Evolutionary conservation across 1,140 invertebrate genomes (phyloP), one percentile per base, ranked within the genome.

Genomic region (Brachystomella parvula): DNA sequence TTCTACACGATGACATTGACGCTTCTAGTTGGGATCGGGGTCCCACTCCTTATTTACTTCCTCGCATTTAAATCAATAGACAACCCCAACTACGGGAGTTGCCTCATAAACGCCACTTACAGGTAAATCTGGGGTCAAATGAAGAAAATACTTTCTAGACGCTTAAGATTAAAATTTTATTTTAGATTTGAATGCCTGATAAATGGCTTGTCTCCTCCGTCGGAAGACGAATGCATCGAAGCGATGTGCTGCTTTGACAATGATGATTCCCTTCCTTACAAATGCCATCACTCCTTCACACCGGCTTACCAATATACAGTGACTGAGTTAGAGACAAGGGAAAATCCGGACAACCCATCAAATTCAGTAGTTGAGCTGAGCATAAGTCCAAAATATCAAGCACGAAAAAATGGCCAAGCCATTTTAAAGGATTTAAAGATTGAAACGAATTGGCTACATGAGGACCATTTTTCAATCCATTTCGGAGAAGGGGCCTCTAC

Each of bases 281-380:
- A 69, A 47, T 72, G 71, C 44, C 69, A 63, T 35, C 68, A 72
- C 33, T 72, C 71, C 1, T 53, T 72, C 39, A 63, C 67, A 24
- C 65, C 71, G 1, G 63, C 67, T 9, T 69, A 67, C 39, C 65
- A 69, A 39, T 72, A 72, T 47, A 33, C 6, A 21, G 44, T 62
- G 1, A 3, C 29, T 3, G 47, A 49, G 19, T 3, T 28, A 28
- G 3, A 6, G 29, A 3, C n/a, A n/a, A n/a, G 15, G 24, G 9
- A 9, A 12, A 26, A 61, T 61, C 47, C 32, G 29, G 2, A 35
- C 3, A 28, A 49, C 15, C 3, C 26, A 66, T 30, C 24, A 21
- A 9, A 17, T 3, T 26, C 19, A 6, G 26, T 9, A 24, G 53
- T 56, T 21, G 53, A 56, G 21, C 2, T 19, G 2, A 9, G 29